phyloP scores from a whole-genome alignment of 2,888 invertebrate species.

The Netelia fuscicornis region DNA sequence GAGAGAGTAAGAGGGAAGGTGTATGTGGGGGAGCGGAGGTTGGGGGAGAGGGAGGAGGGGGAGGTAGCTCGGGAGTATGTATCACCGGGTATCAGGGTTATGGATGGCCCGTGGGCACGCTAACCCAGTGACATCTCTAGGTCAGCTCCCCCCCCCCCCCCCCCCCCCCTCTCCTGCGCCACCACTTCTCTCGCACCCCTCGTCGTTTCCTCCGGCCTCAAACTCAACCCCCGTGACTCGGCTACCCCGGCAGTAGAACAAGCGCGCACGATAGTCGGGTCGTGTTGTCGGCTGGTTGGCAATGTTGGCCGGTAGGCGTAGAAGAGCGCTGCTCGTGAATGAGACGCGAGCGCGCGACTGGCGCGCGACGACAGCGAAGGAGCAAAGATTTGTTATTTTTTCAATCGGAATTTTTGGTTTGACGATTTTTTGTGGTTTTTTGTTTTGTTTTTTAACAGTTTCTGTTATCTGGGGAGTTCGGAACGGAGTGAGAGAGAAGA shows the following conservation, averaged over 20 bases:
- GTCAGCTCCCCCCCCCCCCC: constrained; percentile 75
- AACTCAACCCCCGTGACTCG: constrained; percentile 68
- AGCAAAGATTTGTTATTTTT: constrained; percentile 3
- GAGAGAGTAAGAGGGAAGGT: constrained; percentile 26
- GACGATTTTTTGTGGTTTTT: background rate
- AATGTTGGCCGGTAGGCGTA: constrained; percentile 23
- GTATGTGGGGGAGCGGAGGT: constrained; percentile 1
- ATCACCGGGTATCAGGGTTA: constrained; percentile 79
- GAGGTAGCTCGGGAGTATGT: constrained; percentile 70
- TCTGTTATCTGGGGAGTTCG: no score
- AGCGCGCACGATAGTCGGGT: constrained; percentile 29
- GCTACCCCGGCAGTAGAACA: constrained; percentile 51
- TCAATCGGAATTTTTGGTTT: background rate
- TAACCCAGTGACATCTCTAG: constrained; percentile 84
- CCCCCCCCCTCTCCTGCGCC: background rate
- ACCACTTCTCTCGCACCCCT: background rate
- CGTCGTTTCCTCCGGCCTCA: constrained; percentile 59
- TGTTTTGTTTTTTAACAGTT: background rate
- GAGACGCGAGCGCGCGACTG: background rate
- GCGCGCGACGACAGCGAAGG: background rate
- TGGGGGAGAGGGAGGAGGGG: constrained; percentile 25
- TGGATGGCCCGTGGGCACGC: constrained; percentile 83
- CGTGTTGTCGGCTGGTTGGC: constrained; percentile 19
- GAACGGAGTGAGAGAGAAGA: no score
- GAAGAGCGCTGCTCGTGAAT: background rate